Conservation (phyloP, 2,113 vertebrate genomes). For the Ictalurus punctatus region DNA sequence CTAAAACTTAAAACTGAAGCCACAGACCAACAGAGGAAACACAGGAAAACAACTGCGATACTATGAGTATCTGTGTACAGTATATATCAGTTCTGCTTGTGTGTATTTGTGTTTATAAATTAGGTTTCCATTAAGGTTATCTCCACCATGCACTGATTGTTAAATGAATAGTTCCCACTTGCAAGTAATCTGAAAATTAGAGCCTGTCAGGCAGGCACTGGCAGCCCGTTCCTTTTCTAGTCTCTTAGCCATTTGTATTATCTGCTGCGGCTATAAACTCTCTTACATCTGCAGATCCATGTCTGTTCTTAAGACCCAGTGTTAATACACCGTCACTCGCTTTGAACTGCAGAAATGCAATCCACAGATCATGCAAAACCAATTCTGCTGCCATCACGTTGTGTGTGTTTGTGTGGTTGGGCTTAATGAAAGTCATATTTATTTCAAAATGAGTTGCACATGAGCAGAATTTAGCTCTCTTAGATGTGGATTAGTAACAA, state of each 20-base stretch:
- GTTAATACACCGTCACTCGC: not conserved
- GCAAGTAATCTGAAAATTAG: constrained; percentile 32
- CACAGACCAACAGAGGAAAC: not conserved
- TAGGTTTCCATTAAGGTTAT: constrained; percentile 16
- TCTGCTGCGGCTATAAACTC: constrained; percentile 7
- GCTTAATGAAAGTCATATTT: constrained; percentile 42
- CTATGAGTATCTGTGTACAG: not conserved
- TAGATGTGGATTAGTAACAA: constrained; percentile 11
- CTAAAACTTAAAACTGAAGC: not conserved
- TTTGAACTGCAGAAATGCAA: not conserved
- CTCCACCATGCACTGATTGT: constrained; percentile 12
- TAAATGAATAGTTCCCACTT: constrained; percentile 27
- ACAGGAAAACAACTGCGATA: not conserved
- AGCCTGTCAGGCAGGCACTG: constrained; percentile 24
- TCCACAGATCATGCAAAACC: constrained; percentile 19
- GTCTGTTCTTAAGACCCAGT: not conserved
- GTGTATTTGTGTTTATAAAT: constrained; percentile 12
- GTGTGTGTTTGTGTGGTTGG: constrained; percentile 17
- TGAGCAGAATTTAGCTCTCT: constrained; percentile 32
- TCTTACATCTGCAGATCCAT: constrained; percentile 7
- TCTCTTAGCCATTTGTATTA: constrained; percentile 30
- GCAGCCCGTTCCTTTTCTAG: constrained; percentile 4
- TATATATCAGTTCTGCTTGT: not conserved
- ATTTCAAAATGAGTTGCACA: constrained; percentile 39
- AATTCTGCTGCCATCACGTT: constrained; percentile 19